Evolutionary conservation across 2,113 vertebrate genomes (phyloP).

Genomic region (Hypocryptadius cinnamomeus): DNA sequence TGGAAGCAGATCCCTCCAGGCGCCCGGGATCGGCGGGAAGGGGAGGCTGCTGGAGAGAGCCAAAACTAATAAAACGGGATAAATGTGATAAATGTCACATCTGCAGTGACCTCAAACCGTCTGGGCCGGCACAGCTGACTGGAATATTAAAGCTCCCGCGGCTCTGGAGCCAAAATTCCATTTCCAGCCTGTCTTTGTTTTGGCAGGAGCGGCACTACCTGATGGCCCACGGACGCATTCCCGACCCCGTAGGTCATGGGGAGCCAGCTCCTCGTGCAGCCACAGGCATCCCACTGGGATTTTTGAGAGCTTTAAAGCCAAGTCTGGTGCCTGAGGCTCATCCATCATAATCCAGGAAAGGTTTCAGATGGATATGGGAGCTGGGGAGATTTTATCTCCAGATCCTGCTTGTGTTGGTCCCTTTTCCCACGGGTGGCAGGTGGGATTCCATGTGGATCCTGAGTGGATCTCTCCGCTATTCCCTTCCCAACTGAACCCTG

Average conservation of each 20-base stretch:
- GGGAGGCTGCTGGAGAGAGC: background rate
- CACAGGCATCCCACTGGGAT: background rate
- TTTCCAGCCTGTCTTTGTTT: slow-evolving; percentile 14
- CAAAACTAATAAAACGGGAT: background rate
- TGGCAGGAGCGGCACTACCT: slow-evolving; percentile 38
- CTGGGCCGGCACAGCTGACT: slow-evolving; percentile 33
- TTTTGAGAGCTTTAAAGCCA: background rate
- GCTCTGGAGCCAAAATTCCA: background rate
- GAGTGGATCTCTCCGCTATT: fast-evolving
- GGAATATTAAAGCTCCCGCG: background rate
- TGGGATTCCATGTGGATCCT: background rate
- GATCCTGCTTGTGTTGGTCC: fast-evolving
- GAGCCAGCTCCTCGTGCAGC: background rate
- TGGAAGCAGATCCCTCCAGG: background rate
- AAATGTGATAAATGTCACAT: slow-evolving; percentile 19
- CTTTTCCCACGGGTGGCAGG: background rate
- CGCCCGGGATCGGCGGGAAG: background rate
- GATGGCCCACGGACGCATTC: slow-evolving; percentile 21
- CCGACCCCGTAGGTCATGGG: background rate
- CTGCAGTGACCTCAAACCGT: background rate
- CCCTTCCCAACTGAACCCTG: background rate
- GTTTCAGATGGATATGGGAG: fast-evolving
- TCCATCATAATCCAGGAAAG: background rate
- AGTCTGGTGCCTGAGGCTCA: background rate
- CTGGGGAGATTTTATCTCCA: background rate